Evolutionary conservation across 2,888 invertebrate genomes (phyloP), one percentile per base, ranked within the genome.

Genomic region (Tiphia femorata): DNA sequence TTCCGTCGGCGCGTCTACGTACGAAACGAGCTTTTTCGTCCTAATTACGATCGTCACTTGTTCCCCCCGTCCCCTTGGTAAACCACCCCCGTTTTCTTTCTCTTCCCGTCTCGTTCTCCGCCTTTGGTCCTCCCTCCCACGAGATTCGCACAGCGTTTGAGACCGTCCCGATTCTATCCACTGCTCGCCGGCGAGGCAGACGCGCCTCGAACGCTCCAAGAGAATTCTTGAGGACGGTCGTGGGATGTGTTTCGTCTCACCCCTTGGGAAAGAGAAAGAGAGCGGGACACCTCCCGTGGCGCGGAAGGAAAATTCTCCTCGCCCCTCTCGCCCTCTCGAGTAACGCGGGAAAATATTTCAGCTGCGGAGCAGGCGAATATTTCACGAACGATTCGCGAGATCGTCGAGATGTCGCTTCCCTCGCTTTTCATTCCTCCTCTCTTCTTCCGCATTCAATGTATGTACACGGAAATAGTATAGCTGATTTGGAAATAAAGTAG

Each of bases 1-100:
- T 44, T 43, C 12, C 7, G 21, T 17, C n/a, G 21, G 21, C 23
- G 25, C 5, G 20, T 16, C 41, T 38, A 37, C n/a, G n/a, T 35
- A 29, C 44, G 30, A 33, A 62, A 54, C 37, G 52, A 62, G 49
- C 56, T 72, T 63, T 70, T 71, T 70, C 58, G 52, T 43, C 40
- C 66, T 62, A 68, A 70, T 68, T 68, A 61, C 49, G 46, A 65
- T 65, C 58, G 49, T 52, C 48, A 33, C 30, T 23, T 43, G 21
- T 37, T 38, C 19, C 16, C 8, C n/a, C 30, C 16, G 19, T 16
- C 5, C 21, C 20, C 19, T 3, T 30, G 37, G 12, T n/a, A n/a
- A n/a, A n/a, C n/a, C n/a, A n/a, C 21, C 38, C 30, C 6, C 48
- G 47, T 52, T 52, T 20, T 19, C n/a, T 4, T 17, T 19, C 3